Evolutionary conservation across 1,140 invertebrate genomes (phyloP).

Genomic region (Trichogramma pretiosum): DNA sequence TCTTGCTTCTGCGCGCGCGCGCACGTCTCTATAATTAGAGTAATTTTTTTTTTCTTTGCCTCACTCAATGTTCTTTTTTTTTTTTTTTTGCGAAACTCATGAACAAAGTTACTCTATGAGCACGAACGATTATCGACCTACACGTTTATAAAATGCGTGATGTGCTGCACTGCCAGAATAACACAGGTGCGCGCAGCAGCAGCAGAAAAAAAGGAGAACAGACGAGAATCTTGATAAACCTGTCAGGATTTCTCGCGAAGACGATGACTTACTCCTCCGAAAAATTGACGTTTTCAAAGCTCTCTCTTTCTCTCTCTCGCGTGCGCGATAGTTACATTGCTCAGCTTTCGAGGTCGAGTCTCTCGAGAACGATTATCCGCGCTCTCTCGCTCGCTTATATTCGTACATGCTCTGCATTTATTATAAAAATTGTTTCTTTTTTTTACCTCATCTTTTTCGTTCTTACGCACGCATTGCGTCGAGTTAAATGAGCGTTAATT

Average conservation of each 20-base stretch:
- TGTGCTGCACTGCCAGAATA: too few species aligned
- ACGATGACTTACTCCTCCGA: conserved; percentile 31
- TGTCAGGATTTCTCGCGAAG: conserved; percentile 29
- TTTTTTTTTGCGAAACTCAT: too few species aligned
- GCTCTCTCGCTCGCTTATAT: too few species aligned
- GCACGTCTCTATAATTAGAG: conserved; percentile 11
- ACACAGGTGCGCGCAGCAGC: conserved; percentile 8
- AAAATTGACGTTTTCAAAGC: conserved; percentile 5
- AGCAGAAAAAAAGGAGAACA: conserved; percentile 12
- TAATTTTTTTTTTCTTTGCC: too few species aligned
- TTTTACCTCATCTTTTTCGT: too few species aligned
- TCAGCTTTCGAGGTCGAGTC: neutral
- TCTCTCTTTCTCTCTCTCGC: neutral
- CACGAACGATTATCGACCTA: conserved; percentile 30
- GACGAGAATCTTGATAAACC: conserved; percentile 30
- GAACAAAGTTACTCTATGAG: too few species aligned
- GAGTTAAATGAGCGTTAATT: too few species aligned
- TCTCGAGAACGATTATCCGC: neutral
- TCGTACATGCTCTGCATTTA: too few species aligned
- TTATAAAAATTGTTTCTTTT: neutral
- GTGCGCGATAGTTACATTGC: too few species aligned
- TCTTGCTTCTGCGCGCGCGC: neutral
- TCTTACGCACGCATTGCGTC: too few species aligned
- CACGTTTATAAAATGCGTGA: conserved; percentile 40
- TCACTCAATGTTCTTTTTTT: too few species aligned